Evolutionary conservation across 2,113 vertebrate genomes (phyloP).

Genomic region (Pagrus major): DNA sequence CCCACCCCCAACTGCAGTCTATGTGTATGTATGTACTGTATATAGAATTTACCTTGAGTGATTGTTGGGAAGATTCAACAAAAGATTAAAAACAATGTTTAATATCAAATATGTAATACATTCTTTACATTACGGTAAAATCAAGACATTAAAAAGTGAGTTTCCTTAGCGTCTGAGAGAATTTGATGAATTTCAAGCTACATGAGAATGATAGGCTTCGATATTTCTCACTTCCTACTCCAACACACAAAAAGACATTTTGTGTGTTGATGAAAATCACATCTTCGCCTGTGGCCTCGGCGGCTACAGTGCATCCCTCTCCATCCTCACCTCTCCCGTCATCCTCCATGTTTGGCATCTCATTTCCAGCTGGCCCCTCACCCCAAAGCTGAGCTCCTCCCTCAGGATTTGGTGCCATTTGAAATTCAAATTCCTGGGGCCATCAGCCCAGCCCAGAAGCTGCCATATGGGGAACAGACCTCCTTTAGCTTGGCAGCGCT

Average conservation of each 20-base stretch:
- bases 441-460: slow-evolving; percentile 65
- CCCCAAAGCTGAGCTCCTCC: slow-evolving; percentile 73
- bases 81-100: too few species aligned
- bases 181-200: neutral
- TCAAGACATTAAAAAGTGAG: neutral
- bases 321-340: slow-evolving; percentile 41
- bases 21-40: neutral
- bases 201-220: neutral
- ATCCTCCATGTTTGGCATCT: slow-evolving; percentile 55
- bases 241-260: slow-evolving; percentile 20
- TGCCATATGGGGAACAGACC: slow-evolving; percentile 71
- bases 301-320: neutral
- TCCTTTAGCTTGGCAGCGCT: slow-evolving; percentile 56
- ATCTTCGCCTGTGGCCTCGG: slow-evolving; percentile 3
- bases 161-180: neutral
- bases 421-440: slow-evolving; percentile 75
- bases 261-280: slow-evolving; percentile 11
- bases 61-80: neutral
- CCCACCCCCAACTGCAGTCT: neutral
- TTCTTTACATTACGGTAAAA: neutral
- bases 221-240: neutral
- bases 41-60: too few species aligned
- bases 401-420: slow-evolving; percentile 73
- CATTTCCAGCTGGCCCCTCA: slow-evolving; percentile 67
- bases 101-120: neutral